Base-by-base conservation (phyloP, 2,113 vertebrate species). In the Zapus hudsonius region DNA sequence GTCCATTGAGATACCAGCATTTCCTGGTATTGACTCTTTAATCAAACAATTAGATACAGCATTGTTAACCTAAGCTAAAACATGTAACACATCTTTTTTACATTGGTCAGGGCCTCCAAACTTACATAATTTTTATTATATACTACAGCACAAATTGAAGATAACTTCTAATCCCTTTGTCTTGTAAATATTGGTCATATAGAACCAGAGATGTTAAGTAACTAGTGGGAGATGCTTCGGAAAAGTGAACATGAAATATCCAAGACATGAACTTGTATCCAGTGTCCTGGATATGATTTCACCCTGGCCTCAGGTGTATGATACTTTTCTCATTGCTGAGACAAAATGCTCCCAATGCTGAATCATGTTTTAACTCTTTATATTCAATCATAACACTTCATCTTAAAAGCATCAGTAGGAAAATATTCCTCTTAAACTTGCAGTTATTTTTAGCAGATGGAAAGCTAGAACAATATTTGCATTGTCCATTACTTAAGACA, bases 371-470 rank as follows among this genome's bases (percentile, higher is more conserved):
- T 87, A 2, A 36, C 31, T 80, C 36, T 84, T 87, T 70, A 33
- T 27, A 17, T 25, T 81, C 27, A 63, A 59, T 47, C 16, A 38
- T 0, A 84, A 5, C 36, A 29, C 42, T 70, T 84, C 55, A 44
- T 73, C 75, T 81, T 44, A 81, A 63, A 81, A 22, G n/a, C 22
- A 13, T 4, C 63, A 33, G 73, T 83, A 73, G 31, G 44, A 67
- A 84, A 95, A 73, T 36, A 66, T 64, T 15, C n/a, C 10, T 61
- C 40, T 93, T 81, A 40, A 93, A 82, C 66, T 55, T 61, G 19
- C 42, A 84, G 5, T 15, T 81, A 2, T 78, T 87, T 90, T 66
- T 38, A 82, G 42, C 4, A 57, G 22, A 73, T 31, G 13, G n/a
- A 27, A 15, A 93, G 42, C 42, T 88, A 20, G 22, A 25, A 27